Evolutionary conservation across 2,888 invertebrate genomes (phyloP).

Genomic region (Archips crataeganus): DNA sequence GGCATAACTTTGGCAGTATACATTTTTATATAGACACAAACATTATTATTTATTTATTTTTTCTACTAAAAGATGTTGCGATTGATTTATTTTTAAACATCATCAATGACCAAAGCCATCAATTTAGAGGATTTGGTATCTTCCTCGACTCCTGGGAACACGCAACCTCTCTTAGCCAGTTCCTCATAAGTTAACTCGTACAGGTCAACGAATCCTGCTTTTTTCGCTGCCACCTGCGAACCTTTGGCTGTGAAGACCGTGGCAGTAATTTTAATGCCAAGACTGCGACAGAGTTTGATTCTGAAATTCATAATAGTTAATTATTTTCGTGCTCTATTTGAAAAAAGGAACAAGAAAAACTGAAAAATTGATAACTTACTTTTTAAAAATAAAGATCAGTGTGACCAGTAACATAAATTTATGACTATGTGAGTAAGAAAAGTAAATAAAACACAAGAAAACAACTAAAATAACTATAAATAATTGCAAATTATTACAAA

Average conservation of each 20-base stretch:
- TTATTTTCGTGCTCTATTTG: neutral
- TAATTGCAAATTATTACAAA: conserved; percentile 31
- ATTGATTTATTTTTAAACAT: neutral
- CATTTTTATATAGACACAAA: neutral
- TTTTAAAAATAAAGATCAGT: neutral
- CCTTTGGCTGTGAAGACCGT: conserved; percentile 84
- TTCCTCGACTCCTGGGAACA: conserved; percentile 72
- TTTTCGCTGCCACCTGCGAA: conserved; percentile 81
- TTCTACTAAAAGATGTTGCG: neutral
- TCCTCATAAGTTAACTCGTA: conserved; percentile 77
- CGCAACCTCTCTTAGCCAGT: conserved; percentile 70
- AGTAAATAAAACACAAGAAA: neutral
- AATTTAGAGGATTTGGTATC: conserved; percentile 76
- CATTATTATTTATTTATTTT: no score
- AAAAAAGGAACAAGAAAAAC: neutral
- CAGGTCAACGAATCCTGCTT: conserved; percentile 77
- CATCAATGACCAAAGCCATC: conserved; percentile 70
- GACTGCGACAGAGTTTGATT: conserved; percentile 79
- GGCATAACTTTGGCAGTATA: neutral
- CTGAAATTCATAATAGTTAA: conserved; percentile 58
- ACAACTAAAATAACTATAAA: conserved; percentile 27
- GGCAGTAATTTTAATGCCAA: conserved; percentile 76
- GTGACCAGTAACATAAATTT: conserved; percentile 1
- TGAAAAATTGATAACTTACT: neutral
- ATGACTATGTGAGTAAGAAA: neutral